A percentile compares a stretch with the other conserved stretches of the same genome.
phyloP scores from a whole-genome alignment of 2,797 vertebrate genomes.

The Rhinatrema bivittatum region DNA sequence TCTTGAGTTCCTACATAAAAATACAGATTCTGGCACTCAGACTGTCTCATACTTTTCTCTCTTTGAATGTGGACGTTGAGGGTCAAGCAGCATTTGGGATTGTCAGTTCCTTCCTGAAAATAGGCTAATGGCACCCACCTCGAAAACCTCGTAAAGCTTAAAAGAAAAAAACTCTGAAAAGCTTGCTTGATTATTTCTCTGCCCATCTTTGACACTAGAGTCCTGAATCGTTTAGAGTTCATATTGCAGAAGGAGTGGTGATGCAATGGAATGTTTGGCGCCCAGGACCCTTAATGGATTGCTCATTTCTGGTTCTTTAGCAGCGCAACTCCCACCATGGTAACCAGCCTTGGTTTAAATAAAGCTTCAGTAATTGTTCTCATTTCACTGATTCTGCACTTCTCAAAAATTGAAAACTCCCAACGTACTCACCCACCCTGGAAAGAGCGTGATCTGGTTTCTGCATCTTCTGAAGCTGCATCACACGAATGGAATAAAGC shows the following conservation, averaged over 20 bases:
- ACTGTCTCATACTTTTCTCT: no score
- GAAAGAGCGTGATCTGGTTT: slow-evolving; percentile 7
- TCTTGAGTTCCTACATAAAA: no score
- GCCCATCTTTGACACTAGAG: slow-evolving; percentile 15
- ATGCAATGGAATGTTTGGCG: neutral
- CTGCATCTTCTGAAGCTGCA: neutral
- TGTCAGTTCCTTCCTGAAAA: no score
- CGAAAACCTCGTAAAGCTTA: no score
- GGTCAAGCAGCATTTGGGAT: no score
- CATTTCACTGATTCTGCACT: slow-evolving; percentile 9
- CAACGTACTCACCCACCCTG: neutral
- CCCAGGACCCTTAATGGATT: slow-evolving; percentile 3
- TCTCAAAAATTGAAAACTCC: slow-evolving; percentile 8
- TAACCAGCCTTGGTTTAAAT: slow-evolving; percentile 4
- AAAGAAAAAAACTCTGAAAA: no score
- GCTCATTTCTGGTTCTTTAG: neutral
- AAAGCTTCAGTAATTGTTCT: slow-evolving; percentile 8
- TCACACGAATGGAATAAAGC: no score
- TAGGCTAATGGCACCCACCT: no score
- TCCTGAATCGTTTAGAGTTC: slow-evolving; percentile 3
- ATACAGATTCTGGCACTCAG: no score
- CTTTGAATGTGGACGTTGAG: no score
- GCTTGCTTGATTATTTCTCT: slow-evolving; percentile 15
- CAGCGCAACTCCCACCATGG: slow-evolving; percentile 1
- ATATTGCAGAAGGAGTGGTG: neutral